A percentile compares a stretch with the other conserved stretches of the same genome.
Conservation (phyloP, 1,140 invertebrate genomes). For the Leptinotarsa undecemlineata region DNA sequence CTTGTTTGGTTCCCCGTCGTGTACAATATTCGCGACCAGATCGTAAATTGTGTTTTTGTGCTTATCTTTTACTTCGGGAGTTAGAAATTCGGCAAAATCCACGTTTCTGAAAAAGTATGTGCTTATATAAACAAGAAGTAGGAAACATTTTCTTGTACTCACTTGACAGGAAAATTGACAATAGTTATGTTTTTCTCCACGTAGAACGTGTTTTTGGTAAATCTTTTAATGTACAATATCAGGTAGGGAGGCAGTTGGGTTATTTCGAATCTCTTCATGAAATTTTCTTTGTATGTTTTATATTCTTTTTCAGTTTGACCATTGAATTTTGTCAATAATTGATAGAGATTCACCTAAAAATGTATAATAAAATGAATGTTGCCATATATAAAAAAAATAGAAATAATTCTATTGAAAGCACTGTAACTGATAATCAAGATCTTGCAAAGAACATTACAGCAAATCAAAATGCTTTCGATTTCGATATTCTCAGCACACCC, state of each 20-base stretch:
- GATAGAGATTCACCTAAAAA: constrained; percentile 86
- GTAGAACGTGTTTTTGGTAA: constrained; percentile 99
- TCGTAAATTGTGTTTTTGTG: constrained; percentile 89
- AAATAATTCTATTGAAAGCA: no score
- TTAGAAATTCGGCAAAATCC: constrained; percentile 95
- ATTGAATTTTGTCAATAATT: constrained; percentile 94
- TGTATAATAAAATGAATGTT: no score
- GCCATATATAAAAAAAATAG: no score
- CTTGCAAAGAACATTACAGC: no score
- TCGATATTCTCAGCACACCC: no score
- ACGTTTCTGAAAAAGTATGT: constrained; percentile 74
- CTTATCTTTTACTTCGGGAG: constrained; percentile 77
- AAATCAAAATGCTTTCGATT: no score
- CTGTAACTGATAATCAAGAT: no score
- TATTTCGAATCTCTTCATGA: constrained; percentile 96
- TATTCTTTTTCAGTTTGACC: constrained; percentile 95
- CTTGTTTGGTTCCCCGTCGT: constrained; percentile 93
- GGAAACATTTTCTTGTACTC: constrained; percentile 56
- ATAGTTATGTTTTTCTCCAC: constrained; percentile 99
- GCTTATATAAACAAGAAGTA: no score
- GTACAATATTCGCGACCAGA: constrained; percentile 96
- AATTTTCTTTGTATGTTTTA: constrained; percentile 99
- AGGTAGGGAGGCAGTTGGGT: constrained; percentile 94
- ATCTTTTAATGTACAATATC: constrained; percentile 96
- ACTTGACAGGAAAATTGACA: constrained; percentile 99